Conservation (phyloP, 2,113 vertebrate species). For the rabbit (Oryctolagus cuniculus) region DNA sequence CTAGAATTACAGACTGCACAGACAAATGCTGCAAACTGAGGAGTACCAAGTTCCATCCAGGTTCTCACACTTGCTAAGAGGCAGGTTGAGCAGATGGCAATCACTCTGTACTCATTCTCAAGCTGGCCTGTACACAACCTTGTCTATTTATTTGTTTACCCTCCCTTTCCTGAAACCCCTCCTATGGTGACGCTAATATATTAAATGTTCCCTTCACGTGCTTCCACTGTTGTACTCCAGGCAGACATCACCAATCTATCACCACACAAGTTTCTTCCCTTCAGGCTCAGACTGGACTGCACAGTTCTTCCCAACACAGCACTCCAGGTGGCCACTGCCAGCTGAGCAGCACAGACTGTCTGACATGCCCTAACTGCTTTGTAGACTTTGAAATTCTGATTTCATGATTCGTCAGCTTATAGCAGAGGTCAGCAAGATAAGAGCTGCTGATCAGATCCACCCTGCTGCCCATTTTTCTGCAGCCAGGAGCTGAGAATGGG, state of each 20-base stretch:
- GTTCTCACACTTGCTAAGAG: neutral
- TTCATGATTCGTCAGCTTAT: neutral
- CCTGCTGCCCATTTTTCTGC: neutral
- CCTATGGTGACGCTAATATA: neutral
- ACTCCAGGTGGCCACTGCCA: neutral
- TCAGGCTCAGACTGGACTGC: neutral
- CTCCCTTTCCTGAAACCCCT: neutral
- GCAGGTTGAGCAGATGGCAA: neutral
- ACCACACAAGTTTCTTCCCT: neutral
- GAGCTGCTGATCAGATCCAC: neutral
- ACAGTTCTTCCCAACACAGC: neutral
- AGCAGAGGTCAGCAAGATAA: neutral
- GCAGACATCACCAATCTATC: neutral
- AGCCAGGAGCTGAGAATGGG: neutral
- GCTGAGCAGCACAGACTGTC: neutral
- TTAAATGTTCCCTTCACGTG: neutral
- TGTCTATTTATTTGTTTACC: neutral
- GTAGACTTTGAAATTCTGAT: neutral
- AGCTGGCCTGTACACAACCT: neutral
- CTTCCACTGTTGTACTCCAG: neutral
- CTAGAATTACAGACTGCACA: neutral
- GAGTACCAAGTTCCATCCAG: neutral
- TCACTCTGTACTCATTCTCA: neutral
- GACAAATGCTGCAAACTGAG: neutral
- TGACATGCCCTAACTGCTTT: neutral